Evolutionary conservation across 2,797 vertebrate genomes (phyloP).

Genomic region (Myotis daubentonii): DNA sequence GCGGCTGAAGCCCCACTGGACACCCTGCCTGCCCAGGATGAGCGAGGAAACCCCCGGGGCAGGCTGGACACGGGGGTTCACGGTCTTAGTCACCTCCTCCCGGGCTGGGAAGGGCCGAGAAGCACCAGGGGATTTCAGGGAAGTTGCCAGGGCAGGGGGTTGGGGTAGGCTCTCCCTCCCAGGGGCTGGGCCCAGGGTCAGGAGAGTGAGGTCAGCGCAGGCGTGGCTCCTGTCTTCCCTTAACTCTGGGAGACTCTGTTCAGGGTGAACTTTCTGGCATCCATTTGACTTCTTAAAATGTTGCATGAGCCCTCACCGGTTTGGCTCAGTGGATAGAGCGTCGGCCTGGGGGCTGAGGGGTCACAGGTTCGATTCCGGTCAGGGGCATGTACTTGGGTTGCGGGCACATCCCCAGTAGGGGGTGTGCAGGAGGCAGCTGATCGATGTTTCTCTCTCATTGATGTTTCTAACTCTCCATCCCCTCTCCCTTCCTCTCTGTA

Average conservation of each 20-base stretch:
- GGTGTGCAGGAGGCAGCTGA: no score
- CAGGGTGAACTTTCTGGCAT: accelerated
- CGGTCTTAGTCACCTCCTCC: background rate
- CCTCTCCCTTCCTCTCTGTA: no score
- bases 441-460: no score
- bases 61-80: background rate
- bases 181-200: background rate
- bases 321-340: no score
- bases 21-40: accelerated
- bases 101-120: background rate
- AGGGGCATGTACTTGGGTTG: no score
- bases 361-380: no score
- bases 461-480: no score
- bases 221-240: background rate
- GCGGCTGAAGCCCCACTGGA: background rate
- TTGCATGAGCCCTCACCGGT: no score
- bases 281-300: background rate
- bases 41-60: background rate
- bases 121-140: constrained; percentile 41
- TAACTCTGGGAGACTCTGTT: background rate
- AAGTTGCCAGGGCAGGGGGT: background rate
- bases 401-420: no score
- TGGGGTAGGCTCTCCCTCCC: background rate
- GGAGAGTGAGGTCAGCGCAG: background rate
- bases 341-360: no score